These are phyloP conservation scores for Diplodus sargus DNA, from an alignment of 2,797 vertebrate genomes.

Conservation along the genomic window DNA sequence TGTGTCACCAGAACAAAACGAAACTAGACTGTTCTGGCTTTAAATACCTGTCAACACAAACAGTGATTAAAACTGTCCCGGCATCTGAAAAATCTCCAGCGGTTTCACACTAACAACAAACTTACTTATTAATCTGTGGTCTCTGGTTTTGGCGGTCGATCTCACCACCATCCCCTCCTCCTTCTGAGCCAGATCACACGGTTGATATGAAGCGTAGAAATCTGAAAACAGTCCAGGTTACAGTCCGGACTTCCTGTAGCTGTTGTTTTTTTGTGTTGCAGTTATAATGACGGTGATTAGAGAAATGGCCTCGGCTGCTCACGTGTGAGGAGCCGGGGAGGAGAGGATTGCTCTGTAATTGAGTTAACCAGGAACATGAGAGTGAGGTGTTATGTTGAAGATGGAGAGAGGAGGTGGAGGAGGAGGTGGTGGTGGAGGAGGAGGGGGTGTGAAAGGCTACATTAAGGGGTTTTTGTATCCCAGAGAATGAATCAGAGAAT, in stretches of 20 bases:
- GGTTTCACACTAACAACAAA: too few species aligned
- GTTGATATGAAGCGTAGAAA: too few species aligned
- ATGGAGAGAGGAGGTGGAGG: not conserved
- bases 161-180: too few species aligned
- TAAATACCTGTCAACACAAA: too few species aligned
- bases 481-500: not conserved
- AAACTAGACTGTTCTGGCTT: too few species aligned
- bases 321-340: not conserved
- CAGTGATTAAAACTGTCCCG: too few species aligned
- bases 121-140: too few species aligned
- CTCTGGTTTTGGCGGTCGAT: too few species aligned
- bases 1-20: too few species aligned
- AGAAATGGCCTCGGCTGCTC: not conserved
- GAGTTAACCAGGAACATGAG: constrained; percentile 46
- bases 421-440: constrained; percentile 16
- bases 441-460: constrained; percentile 25
- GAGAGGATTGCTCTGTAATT: constrained; percentile 30
- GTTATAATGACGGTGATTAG: not conserved
- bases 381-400: constrained; percentile 17
- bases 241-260: not conserved
- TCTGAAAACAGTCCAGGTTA: not conserved
- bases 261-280: not conserved
- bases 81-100: too few species aligned
- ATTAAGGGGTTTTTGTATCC: constrained; percentile 11
- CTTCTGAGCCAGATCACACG: too few species aligned